phyloP scores from a whole-genome alignment of 2,888 invertebrate species.

The Papilio gigon region DNA sequence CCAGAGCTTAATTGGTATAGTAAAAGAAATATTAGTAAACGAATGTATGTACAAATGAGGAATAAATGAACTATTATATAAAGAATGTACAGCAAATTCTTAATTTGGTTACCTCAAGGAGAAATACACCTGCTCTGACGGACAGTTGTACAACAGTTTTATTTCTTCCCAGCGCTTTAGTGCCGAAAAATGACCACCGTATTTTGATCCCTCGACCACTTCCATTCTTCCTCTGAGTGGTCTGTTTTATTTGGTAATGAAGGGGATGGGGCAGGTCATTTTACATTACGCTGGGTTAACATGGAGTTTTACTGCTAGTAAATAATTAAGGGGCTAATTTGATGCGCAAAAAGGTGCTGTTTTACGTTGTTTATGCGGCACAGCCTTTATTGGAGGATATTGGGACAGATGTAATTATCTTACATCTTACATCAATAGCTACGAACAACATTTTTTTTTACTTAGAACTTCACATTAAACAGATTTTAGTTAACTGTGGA shows the following conservation, averaged over 20 bases:
- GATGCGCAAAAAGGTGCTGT: slow-evolving; percentile 71
- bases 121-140: slow-evolving; percentile 72
- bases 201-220: slow-evolving; percentile 62
- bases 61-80: slow-evolving; percentile 1
- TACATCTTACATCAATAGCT: not conserved
- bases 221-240: slow-evolving; percentile 52
- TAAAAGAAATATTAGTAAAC: too few species aligned
- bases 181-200: slow-evolving; percentile 63
- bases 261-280: slow-evolving; percentile 61
- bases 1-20: too few species aligned
- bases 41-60: not conserved
- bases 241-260: slow-evolving; percentile 47
- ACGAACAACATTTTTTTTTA: too few species aligned
- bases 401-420: slow-evolving; percentile 46
- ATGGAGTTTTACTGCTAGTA: slow-evolving; percentile 77
- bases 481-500: too few species aligned
- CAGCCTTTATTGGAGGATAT: slow-evolving; percentile 64
- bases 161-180: slow-evolving; percentile 73
- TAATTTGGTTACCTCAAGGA: slow-evolving; percentile 55
- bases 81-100: slow-evolving; percentile 49
- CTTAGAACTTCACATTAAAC: too few species aligned
- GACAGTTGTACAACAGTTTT: slow-evolving; percentile 66
- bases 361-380: slow-evolving; percentile 69
- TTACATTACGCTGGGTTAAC: slow-evolving; percentile 63
- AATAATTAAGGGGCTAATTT: slow-evolving; percentile 81